phyloP scores from a whole-genome alignment of 2,888 invertebrate genomes.

The Graphium colonna region DNA sequence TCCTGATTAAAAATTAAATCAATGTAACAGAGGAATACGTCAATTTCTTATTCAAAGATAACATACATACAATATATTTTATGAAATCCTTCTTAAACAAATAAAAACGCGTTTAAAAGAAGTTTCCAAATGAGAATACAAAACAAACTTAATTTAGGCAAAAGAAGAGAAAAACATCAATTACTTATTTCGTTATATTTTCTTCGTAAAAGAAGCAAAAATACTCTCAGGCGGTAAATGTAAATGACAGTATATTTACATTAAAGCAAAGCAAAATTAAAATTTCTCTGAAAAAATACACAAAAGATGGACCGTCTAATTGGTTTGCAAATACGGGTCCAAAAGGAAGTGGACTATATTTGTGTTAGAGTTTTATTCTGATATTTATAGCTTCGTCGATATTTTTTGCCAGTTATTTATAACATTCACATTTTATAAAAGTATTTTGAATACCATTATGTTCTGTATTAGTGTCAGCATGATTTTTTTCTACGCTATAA shows the following conservation, averaged over 20 bases:
- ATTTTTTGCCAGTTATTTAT: too few relatives aligned
- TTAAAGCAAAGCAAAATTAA: neutral
- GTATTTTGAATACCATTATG: too few relatives aligned
- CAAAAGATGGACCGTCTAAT: constrained; percentile 9
- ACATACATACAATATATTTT: too few relatives aligned
- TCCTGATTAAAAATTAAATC: too few relatives aligned
- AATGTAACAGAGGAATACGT: too few relatives aligned
- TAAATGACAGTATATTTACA: neutral
- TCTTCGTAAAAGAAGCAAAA: neutral
- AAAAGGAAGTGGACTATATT: too few relatives aligned
- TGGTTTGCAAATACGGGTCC: constrained; percentile 18
- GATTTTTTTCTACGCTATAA: too few relatives aligned
- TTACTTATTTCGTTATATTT: neutral
- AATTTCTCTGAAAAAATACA: neutral
- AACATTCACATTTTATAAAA: too few relatives aligned
- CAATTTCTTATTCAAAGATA: too few relatives aligned
- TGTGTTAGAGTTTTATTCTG: constrained; percentile 1
- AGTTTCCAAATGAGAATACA: neutral
- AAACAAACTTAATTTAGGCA: neutral
- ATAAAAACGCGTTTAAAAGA: neutral
- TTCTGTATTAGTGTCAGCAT: too few relatives aligned
- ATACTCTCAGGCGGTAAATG: neutral
- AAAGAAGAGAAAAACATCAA: neutral
- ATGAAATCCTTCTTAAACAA: too few relatives aligned
- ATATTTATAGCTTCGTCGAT: neutral